Percentiles rank a stretch among this genome's conserved stretches.
These are phyloP conservation scores for Loxodonta africana DNA, from an alignment of 2,113 vertebrate genomes.

Conservation along the genomic window DNA sequence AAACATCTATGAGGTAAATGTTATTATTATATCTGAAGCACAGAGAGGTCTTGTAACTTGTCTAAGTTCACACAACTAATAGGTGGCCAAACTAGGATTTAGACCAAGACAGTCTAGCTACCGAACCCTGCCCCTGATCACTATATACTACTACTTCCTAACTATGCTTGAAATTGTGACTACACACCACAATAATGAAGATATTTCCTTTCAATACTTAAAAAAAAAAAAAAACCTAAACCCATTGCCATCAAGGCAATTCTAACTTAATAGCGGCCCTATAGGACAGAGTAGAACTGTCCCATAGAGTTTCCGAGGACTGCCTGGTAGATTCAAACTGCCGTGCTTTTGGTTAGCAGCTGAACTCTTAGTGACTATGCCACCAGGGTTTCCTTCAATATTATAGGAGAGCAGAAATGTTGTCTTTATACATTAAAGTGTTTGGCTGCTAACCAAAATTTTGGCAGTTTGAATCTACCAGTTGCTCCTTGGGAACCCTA, in stretches of 20 bases:
- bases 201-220: not conserved
- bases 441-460: too few relatives aligned
- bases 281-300: too few relatives aligned
- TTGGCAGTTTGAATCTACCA: too few relatives aligned
- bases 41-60: not conserved
- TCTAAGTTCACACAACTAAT: not conserved
- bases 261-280: too few relatives aligned
- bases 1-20: not conserved
- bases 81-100: not conserved
- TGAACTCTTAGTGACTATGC: too few relatives aligned
- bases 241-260: too few relatives aligned
- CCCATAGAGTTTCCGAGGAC: too few relatives aligned
- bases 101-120: not conserved
- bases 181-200: not conserved
- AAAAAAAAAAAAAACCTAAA: too few relatives aligned
- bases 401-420: not conserved
- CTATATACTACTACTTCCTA: not conserved
- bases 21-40: constrained; percentile 12
- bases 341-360: too few relatives aligned
- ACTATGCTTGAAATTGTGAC: not conserved
- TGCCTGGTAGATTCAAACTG: too few relatives aligned
- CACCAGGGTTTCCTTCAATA: too few relatives aligned
- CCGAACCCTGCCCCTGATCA: not conserved
- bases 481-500: too few relatives aligned
- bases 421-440: not conserved